These are phyloP conservation scores for Callorhinus ursinus DNA, from an alignment of 2,113 vertebrate species.

Conservation along the genomic window DNA sequence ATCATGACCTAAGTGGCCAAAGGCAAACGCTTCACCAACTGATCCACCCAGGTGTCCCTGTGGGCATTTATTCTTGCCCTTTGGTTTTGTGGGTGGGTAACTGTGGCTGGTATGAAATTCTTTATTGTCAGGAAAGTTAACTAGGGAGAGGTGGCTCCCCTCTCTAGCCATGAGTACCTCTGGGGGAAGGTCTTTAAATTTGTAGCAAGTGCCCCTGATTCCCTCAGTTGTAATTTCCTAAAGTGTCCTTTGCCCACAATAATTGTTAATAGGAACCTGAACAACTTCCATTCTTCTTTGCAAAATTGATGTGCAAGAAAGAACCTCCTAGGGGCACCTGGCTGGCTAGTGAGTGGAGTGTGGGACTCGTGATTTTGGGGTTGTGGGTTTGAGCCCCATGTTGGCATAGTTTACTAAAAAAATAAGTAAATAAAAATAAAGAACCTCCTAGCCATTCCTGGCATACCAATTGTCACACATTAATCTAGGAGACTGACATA, in stretches of 20 bases:
- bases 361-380: not conserved
- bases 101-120: not conserved
- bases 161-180: not conserved
- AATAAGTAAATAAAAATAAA: not conserved
- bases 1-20: not conserved
- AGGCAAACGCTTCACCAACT: not conserved
- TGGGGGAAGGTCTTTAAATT: not conserved
- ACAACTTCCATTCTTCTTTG: not conserved
- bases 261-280: not conserved
- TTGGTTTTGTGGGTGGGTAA: not conserved
- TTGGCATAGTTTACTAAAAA: not conserved
- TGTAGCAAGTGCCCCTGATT: not conserved
- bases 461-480: not conserved
- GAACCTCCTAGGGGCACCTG: not conserved
- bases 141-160: not conserved
- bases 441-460: not conserved
- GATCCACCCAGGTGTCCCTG: not conserved
- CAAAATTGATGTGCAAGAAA: not conserved
- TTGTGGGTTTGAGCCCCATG: not conserved
- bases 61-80: not conserved
- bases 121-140: not conserved
- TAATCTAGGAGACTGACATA: not conserved
- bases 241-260: not conserved
- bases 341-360: not conserved
- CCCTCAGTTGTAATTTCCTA: not conserved